Base-by-base conservation (phyloP, 2,113 vertebrate species). In the Chlamydotis undulata region DNA sequence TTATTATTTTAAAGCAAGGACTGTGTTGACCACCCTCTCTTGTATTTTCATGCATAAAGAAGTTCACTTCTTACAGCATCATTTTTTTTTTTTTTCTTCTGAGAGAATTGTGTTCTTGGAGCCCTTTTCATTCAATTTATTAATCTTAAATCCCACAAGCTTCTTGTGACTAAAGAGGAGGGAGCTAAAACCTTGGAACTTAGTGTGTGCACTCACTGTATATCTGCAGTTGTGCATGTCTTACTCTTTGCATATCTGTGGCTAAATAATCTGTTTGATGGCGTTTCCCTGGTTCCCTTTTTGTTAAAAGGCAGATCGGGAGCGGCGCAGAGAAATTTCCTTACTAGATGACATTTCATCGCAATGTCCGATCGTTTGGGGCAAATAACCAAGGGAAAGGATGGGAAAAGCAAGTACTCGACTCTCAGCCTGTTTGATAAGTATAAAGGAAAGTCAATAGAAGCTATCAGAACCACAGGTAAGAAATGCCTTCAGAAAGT, bases 361-460 rank as follows among this genome's bases (percentile, higher is more conserved):
- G 99, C 99, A 98, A 99, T 99, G 99, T 99, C 99, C 98, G 99
- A 99, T 99, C 99, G 99, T 99, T 99, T 99, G 99, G 99, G 99
- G 99, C 99, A 99, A 99, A 99, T 99, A 99, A 99, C 99, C 99
- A 99, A 99, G 99, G 99, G 99, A 99, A 99, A 99, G 99, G 99
- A 99, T 99, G 99, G 99, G 98, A 99, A 99, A 99, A 99, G 99
- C 99, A 99, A 99, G 99, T 99, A 99, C 97, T 99, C 99, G 95
- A 99, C 99, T 88, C 99, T 99, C 99, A 99, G 99, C 99, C 99
- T 99, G 98, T 99, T 99, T 99, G 99, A 99, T 98, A 99, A 99
- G 98, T 99, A 99, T 98, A 99, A 99, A 98, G 99, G 99, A 98
- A 99, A 99, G 98, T 99, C 99, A 99, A 98, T 99, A 99, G 99